Base-by-base conservation (phyloP, 2,113 vertebrate genomes). In the Psettodes erumei region DNA sequence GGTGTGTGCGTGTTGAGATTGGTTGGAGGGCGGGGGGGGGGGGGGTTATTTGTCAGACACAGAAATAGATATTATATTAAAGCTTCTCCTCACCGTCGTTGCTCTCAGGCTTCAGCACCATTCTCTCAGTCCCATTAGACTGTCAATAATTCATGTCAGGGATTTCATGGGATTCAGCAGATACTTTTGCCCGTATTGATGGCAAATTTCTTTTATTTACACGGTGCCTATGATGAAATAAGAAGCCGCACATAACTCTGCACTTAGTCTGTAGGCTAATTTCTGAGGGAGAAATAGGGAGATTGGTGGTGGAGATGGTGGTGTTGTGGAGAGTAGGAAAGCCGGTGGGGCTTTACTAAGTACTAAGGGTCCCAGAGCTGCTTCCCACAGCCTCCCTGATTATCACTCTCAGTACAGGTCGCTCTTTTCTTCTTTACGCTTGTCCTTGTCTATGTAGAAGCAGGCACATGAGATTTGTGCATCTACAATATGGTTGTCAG, bases 81-180 rank as follows among this genome's bases (percentile, higher is more conserved):
- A 93, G 91, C 90, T 93, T 94, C 94, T 92, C 88, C 82, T 90
- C 91, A 91, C 93, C 94, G 88, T 27, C 61, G 94, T 94, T 94
- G 90, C 93, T 95, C 94, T 94, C 92, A 91, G 93, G 91, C 93
- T 91, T 87, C 93, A 94, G 93, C 92, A 92, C 71, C 86, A 63
- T 89, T 89, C 84, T 65, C 92, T 92, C 92, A 92, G 94, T 96
- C 95, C 96, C 95, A 90, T 87, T 93, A 95, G 94, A 94, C 89
- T 90, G 91, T 97, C 93, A 96, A 96, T 97, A 96, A 97, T 97
- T 97, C 94, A 97, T 96, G 91, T 82, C 82, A 67, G 87, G 88
- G 91, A 96, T 96, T 97, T 94, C 95, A 91, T 71, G 65, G 93
- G 93, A 93, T 95, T 96, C 94, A 95, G 94, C 94, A 95, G 93